Percentiles rank a stretch among this genome's conserved stretches.
Evolutionary conservation across 2,113 vertebrate species (phyloP).

Genomic region (Enhydra lutris): DNA sequence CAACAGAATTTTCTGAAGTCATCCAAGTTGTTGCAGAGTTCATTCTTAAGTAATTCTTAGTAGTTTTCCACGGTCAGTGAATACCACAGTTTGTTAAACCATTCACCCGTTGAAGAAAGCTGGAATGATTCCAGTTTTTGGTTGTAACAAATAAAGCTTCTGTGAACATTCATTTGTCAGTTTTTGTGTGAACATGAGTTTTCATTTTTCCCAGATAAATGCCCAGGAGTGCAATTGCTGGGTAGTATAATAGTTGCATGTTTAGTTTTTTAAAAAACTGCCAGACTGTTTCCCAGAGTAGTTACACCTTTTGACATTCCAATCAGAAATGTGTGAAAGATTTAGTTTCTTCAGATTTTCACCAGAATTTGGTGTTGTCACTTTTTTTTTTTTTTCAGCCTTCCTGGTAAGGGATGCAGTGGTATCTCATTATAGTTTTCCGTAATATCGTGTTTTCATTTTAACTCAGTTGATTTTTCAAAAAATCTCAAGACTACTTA

Average conservation of each 20-base stretch:
- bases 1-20: not conserved
- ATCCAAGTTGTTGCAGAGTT: not conserved
- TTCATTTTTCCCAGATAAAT: not conserved
- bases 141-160: not conserved
- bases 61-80: not conserved
- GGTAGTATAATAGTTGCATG: not conserved
- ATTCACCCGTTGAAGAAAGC: not conserved
- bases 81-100: not conserved
- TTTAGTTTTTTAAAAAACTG: not conserved
- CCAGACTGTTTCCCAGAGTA: not conserved
- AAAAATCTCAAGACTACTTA: not conserved
- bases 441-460: not conserved
- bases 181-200: not conserved
- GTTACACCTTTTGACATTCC: not conserved
- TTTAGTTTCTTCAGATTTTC: not conserved
- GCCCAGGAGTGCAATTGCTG: not conserved
- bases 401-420: not conserved
- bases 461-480: not conserved
- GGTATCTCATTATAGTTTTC: not conserved
- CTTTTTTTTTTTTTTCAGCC: not conserved
- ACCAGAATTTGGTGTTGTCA: not conserved
- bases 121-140: not conserved
- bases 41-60: not conserved
- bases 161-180: not conserved
- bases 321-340: not conserved